Conservation (phyloP, 2,888 invertebrate species). For the Melinaea marsaeus region DNA sequence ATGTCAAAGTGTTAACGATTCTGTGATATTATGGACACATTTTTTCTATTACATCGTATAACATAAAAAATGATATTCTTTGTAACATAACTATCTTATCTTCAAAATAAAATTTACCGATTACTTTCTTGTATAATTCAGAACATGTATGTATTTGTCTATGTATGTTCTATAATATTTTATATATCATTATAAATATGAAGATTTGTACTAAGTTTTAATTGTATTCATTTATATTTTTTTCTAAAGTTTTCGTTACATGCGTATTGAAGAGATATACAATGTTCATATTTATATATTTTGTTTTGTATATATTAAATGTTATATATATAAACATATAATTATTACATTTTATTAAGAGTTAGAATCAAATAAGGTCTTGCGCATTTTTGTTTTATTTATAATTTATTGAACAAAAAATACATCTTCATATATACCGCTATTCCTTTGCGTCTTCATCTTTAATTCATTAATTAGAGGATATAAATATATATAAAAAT, state of each 20-base stretch:
- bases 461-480: neutral
- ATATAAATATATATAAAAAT: neutral
- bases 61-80: neutral
- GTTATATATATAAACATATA: too few relatives aligned
- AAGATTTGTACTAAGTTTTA: too few relatives aligned
- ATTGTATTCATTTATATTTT: too few relatives aligned
- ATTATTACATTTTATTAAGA: too few relatives aligned
- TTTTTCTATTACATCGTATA: neutral
- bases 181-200: neutral
- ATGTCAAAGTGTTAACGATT: slow-evolving; percentile 18
- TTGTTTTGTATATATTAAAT: too few relatives aligned
- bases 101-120: too few relatives aligned
- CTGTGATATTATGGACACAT: slow-evolving; percentile 8
- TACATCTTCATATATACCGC: neutral
- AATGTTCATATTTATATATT: too few relatives aligned
- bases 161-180: neutral
- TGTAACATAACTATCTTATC: too few relatives aligned
- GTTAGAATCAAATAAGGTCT: too few relatives aligned
- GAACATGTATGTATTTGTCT: neutral
- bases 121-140: neutral
- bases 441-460: slow-evolving; percentile 4
- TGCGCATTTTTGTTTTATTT: too few relatives aligned
- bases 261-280: too few relatives aligned
- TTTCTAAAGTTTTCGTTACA: too few relatives aligned
- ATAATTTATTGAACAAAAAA: neutral